Evolutionary conservation across 2,888 invertebrate genomes (phyloP), one percentile per base, ranked within the genome.

Genomic region (Hofmannophila pseudospretella): DNA sequence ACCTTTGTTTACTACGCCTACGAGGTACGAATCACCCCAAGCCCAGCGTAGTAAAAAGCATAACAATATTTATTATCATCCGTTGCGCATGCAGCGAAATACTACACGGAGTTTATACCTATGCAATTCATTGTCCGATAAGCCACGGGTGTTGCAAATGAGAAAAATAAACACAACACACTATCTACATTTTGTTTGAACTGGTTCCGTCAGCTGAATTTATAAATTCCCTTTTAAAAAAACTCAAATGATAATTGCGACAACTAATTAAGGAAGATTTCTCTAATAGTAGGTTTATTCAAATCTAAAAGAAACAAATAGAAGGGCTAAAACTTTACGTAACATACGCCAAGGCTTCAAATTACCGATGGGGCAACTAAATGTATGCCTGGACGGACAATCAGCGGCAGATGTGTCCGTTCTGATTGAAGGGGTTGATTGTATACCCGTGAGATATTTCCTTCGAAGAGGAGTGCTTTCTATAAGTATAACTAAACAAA

Each of bases 1-100:
- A 39, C 51, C 54, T 59, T 58, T 65, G 61, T 65, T 65, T 67
- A 63, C 60, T 60, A 68, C 55, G 25, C 29, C 31, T 34, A 35
- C 34, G 31, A 32, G 5, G 3, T 16, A 16, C 16, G n/a, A n/a
- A n/a, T n/a, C n/a, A n/a, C n/a, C n/a, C n/a, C n/a, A n/a, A 34
- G 28, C 29, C 30, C 34, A 32, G 44, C 41, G 49, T 56, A 50
- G 53, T 58, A 58, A 51, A 49, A 51, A 41, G 41, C 42, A 44
- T 34, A 54, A 53, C 54, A 50, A 29, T 3, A 51, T 28, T n/a
- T 19, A 32, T 37, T 36, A 45, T 33, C 40, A 37, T 33, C 32
- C 13, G 31, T 27, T 28, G 39, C 23, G 26, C 38, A 32, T 32
- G 13, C 33, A 39, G 28, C 19, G 10, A n/a, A 16, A 3, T 26